These are phyloP conservation scores for Vollenhovia emeryi DNA, from an alignment of 1,140 invertebrate genomes.

Conservation along the genomic window DNA sequence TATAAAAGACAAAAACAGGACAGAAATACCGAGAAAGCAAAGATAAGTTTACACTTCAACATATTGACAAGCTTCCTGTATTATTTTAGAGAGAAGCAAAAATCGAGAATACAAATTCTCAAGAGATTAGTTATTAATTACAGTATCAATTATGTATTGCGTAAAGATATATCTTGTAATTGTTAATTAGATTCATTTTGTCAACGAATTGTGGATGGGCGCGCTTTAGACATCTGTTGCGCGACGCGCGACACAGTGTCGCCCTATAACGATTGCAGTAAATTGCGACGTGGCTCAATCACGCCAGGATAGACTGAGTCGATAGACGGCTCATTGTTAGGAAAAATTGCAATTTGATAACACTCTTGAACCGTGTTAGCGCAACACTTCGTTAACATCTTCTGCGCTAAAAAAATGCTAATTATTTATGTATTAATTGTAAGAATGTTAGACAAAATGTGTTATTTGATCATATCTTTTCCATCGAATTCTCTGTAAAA, in stretches of 20 bases:
- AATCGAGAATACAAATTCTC: not conserved
- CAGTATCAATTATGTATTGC: not conserved
- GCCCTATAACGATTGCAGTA: slow-evolving; percentile 40
- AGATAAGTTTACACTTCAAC: no score
- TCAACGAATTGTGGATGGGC: slow-evolving; percentile 5
- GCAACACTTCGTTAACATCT: not conserved
- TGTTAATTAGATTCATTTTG: slow-evolving; percentile 25
- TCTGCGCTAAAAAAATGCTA: not conserved
- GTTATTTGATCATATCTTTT: not conserved
- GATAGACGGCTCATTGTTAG: slow-evolving; percentile 29
- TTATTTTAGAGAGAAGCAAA: not conserved
- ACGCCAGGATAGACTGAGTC: slow-evolving; percentile 11
- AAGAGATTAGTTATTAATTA: not conserved
- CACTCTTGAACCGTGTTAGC: slow-evolving; percentile 11
- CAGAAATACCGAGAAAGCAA: no score
- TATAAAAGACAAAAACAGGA: not conserved
- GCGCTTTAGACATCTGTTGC: slow-evolving; percentile 59
- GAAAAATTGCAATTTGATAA: slow-evolving; percentile 29
- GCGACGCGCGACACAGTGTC: not conserved
- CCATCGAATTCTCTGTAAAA: not conserved
- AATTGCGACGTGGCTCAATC: slow-evolving; percentile 51
- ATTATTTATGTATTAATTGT: no score
- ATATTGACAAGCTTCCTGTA: no score
- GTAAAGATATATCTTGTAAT: not conserved
- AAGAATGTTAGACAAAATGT: not conserved